Evolutionary conservation across 2,888 invertebrate species (phyloP), one percentile per base, ranked within the genome.

Genomic region (Pocota personata): DNA sequence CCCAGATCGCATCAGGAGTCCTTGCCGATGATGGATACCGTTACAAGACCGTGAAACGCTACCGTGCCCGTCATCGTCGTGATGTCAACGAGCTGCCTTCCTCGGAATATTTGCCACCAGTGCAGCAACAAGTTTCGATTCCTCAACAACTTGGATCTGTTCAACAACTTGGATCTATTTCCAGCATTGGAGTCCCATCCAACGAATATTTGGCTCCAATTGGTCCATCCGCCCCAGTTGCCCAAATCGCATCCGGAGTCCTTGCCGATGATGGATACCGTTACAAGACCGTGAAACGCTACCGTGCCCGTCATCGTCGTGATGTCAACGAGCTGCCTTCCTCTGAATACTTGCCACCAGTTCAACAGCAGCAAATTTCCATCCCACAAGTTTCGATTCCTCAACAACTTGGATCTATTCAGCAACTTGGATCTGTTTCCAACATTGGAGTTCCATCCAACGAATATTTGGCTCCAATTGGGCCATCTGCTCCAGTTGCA

Each of bases 81-180:
- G 90, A 91, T 89, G 91, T 90, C 10, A 90, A 88, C 87, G 89
- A 91, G 3, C 79, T 90, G 67, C 88, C 88, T n/a, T 69, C 87
- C 50, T 88, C 82, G 69, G 89, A 90, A 30, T 90, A 90, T 87
- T 64, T 90, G 88, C 89, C 76, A 8, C 80, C 73, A 35, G 66
- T 62, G 1, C 62, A 75, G 6, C 58, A 60, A 12, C 10, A 27
- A 30, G n/a, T 46, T 3, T 40, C 50, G 7, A 8, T 48, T 7
- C 35, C 35, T 16, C 75, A 21, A 35, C 37, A 32, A 57, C 1
- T 0, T 7, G 30, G 7, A 8, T 19, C 35, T 1, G 19, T 37
- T 35, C 19, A 27, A 2, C 30, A 55, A 55, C 12, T 58, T n/a
- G 57, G 50, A 50, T 50, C 50, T 8, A 27, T 69, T 5, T 71